Base-by-base conservation (phyloP, 2,888 invertebrate species). In the Sclerodermus sp. region DNA sequence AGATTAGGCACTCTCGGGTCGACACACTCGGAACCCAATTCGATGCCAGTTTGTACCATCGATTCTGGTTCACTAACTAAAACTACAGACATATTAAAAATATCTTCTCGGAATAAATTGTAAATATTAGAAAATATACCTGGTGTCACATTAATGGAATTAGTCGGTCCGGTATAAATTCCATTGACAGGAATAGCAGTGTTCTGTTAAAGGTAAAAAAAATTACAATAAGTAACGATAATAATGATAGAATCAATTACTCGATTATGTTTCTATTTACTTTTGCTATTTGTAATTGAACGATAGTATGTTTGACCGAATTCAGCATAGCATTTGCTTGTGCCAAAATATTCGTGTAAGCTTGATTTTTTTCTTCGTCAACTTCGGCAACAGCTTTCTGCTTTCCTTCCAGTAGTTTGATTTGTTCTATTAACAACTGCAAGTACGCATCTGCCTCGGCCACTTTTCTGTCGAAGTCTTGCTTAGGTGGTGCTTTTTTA, bases 231-330 rank as follows among this genome's bases (percentile, higher is more conserved):
- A 37, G 29, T 15, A 10, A 36, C 6, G 14, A 44, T 34, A 29
- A 14, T 8, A 36, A 29, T 9, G 30, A 30, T 3, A 34, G 34
- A 36, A 34, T 1, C 9, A 15, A 1, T 18, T 9, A 23, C 8
- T 29, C 2, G 37, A 41, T 47, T n/a, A n/a, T 54, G 34, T 47
- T 6, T 12, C 48, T 23, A 4, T 23, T 12, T 82, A 93, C 93
- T 88, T 97, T 97, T 66, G 96, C 94, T 78, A 97, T 96, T 86
- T 98, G 97, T 67, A 98, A 85, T 73, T 96, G 87, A 61, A 98
- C 96, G 81, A 98, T 98, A 71, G 96, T 93, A 84, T 98, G 97
- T 82, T 98, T 98, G 63, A 98, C 92, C 70, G 96, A 91, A 81
- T 98, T 96, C 79, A 98, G 85, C 89, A 97, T 93, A 56, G 87